These are phyloP conservation scores for Aspidapion aeneum DNA, from an alignment of 2,888 invertebrate species.

Conservation along the genomic window DNA sequence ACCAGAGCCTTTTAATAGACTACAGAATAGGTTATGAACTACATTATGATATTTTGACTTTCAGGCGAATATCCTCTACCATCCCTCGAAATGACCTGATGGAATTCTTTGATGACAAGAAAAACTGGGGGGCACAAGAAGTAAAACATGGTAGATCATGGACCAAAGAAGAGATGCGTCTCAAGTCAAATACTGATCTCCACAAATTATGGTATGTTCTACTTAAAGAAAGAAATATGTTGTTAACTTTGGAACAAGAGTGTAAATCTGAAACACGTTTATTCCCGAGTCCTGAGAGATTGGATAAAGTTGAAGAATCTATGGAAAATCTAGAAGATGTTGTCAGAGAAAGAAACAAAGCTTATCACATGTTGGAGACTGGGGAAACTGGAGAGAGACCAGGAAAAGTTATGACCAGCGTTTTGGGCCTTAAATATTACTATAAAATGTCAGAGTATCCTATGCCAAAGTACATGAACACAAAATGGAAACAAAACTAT, in stretches of 20 bases:
- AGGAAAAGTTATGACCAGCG: constrained; percentile 54
- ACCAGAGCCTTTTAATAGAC: too few relatives aligned
- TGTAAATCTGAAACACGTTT: constrained; percentile 60
- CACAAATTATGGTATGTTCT: constrained; percentile 95
- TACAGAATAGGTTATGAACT: too few relatives aligned
- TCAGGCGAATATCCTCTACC: not conserved
- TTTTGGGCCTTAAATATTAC: constrained; percentile 59
- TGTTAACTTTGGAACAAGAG: constrained; percentile 92
- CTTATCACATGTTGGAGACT: constrained; percentile 86
- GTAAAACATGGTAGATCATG: constrained; percentile 84
- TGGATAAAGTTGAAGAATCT: constrained; percentile 91
- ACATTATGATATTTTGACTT: too few relatives aligned
- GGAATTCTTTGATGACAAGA: constrained; percentile 87
- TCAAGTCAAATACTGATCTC: constrained; percentile 92
- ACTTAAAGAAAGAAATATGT: constrained; percentile 95
- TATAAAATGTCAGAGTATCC: constrained; percentile 59
- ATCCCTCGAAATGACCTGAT: constrained; percentile 53
- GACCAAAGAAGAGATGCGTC: constrained; percentile 84
- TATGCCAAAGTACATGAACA: constrained; percentile 66
- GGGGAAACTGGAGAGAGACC: constrained; percentile 81
- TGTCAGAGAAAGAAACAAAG: constrained; percentile 87
- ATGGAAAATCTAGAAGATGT: constrained; percentile 93
- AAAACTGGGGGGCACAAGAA: constrained; percentile 76
- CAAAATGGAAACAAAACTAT: constrained; percentile 58
- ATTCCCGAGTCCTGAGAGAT: constrained; percentile 89